These are phyloP conservation scores for Meandrusa payeni DNA, from an alignment of 2,888 invertebrate species.

Conservation along the genomic window DNA sequence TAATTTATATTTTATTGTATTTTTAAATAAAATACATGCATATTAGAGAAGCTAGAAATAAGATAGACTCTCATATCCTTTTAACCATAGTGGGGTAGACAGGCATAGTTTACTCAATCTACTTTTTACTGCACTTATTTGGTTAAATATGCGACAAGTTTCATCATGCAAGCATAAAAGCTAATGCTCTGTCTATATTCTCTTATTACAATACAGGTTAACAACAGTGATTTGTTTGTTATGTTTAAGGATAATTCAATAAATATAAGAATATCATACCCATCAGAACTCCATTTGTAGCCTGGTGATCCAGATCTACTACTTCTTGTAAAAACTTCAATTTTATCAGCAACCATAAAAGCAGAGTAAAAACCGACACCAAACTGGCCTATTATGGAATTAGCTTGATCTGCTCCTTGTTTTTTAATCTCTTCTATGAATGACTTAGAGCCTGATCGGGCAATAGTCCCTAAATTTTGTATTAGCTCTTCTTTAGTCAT, in stretches of 20 bases:
- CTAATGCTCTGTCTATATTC: no score
- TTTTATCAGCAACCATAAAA: conserved; percentile 98
- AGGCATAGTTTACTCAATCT: no score
- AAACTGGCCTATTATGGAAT: conserved; percentile 96
- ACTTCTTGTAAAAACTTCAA: conserved; percentile 94
- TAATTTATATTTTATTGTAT: no score
- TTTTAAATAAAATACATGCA: no score
- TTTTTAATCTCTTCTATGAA: conserved; percentile 92
- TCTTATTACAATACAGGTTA: no score
- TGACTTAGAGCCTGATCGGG: conserved; percentile 96
- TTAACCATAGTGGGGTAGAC: no score
- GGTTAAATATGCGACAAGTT: no score
- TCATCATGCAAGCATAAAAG: no score
- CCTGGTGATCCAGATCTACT: conserved; percentile 84
- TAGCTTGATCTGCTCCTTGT: conserved; percentile 81
- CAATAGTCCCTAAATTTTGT: conserved; percentile 96
- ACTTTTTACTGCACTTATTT: no score
- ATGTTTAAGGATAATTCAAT: neutral
- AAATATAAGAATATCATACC: conserved; percentile 82
- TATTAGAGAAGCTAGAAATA: no score
- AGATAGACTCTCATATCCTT: no score
- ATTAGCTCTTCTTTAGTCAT: conserved; percentile 96
- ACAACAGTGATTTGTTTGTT: no score
- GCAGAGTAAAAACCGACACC: conserved; percentile 99
- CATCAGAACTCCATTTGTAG: conserved; percentile 94